These are phyloP conservation scores for Calyptommatus sinebrachiatus DNA, from an alignment of 2,113 vertebrate species.

Conservation along the genomic window DNA sequence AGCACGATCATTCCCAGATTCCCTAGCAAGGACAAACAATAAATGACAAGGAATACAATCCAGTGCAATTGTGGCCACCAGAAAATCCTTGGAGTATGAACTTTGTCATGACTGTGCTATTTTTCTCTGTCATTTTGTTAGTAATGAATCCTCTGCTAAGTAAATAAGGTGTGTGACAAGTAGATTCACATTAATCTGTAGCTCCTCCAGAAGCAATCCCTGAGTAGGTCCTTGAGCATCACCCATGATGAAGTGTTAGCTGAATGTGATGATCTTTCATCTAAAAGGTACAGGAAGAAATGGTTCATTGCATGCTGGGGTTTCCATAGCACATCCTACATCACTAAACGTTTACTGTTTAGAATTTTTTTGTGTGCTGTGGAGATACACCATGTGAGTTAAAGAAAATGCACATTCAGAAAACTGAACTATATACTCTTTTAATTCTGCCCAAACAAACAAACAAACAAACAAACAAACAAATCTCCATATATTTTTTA, in stretches of 20 bases:
- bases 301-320: neutral
- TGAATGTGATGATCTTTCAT: neutral
- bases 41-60: neutral
- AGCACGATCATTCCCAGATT: slow-evolving; percentile 8
- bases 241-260: neutral
- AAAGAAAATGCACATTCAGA: neutral
- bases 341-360: neutral
- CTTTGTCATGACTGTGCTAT: slow-evolving; percentile 2
- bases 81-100: slow-evolving; percentile 16
- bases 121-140: neutral
- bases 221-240: neutral
- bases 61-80: neutral
- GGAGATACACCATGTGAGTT: neutral
- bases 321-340: neutral
- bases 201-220: neutral
- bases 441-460: no score
- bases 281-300: slow-evolving; percentile 5
- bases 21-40: neutral
- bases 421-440: neutral
- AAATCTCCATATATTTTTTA: no score
- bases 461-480: neutral
- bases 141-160: neutral
- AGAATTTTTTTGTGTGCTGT: neutral
- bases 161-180: no score
- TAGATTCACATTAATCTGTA: neutral